Evolutionary conservation across 2,113 vertebrate genomes (phyloP).

Genomic region (Conger conger): DNA sequence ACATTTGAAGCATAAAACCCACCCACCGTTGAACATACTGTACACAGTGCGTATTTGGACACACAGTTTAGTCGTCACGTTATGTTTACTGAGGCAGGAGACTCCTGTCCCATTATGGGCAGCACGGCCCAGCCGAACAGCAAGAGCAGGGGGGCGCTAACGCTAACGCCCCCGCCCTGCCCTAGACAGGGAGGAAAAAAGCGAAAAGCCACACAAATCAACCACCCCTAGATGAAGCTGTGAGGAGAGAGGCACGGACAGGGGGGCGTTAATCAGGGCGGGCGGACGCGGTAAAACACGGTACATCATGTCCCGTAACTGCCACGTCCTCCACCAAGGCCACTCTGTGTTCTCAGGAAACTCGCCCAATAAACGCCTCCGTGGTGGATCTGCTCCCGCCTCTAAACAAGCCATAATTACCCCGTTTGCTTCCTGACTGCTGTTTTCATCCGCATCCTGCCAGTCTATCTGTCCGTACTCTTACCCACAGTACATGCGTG

Average conservation of each 20-base stretch:
- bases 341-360: neutral
- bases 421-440: neutral
- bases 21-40: no score
- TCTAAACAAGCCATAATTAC: neutral
- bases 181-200: neutral
- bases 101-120: no score
- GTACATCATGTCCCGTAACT: neutral
- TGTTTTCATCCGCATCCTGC: neutral
- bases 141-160: no score
- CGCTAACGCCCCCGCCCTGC: neutral
- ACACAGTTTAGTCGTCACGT: no score
- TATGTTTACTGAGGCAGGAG: no score
- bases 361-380: neutral
- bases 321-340: neutral
- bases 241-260: slow-evolving; percentile 2
- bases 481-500: neutral
- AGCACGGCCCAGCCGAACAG: no score
- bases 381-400: neutral
- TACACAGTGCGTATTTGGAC: no score
- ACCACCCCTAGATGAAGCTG: neutral
- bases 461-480: neutral
- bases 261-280: slow-evolving; percentile 6
- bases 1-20: no score
- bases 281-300: neutral
- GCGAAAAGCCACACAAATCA: slow-evolving; percentile 6